Percentiles rank a stretch among this genome's conserved stretches.
phyloP scores from a whole-genome alignment of 1,140 invertebrate species.

The Ips typographus region DNA sequence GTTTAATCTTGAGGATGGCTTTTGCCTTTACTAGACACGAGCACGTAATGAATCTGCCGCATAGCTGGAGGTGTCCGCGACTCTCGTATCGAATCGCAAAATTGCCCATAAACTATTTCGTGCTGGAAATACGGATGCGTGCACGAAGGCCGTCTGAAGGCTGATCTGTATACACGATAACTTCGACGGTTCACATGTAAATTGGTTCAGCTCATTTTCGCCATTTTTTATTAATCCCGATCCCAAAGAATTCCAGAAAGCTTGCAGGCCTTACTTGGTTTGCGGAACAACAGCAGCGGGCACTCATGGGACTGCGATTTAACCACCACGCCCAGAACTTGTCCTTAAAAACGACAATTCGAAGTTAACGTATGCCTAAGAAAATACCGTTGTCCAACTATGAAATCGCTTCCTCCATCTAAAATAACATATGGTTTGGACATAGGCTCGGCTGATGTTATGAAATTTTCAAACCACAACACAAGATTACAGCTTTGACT shows the following conservation, averaged over 20 bases:
- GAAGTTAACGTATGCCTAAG: too few relatives aligned
- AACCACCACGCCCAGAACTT: too few relatives aligned
- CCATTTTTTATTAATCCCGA: too few relatives aligned
- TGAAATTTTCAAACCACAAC: neutral
- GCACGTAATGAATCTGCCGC: slow-evolving; percentile 17
- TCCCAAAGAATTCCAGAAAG: too few relatives aligned
- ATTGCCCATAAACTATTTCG: slow-evolving; percentile 21
- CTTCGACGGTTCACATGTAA: slow-evolving; percentile 11
- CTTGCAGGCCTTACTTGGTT: too few relatives aligned
- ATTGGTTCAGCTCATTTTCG: neutral
- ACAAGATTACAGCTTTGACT: too few relatives aligned
- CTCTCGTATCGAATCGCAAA: slow-evolving; percentile 22
- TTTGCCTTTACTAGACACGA: slow-evolving; percentile 3
- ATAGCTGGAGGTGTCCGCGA: slow-evolving; percentile 17
- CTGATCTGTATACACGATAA: neutral
- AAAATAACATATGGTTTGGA: neutral
- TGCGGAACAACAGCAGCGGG: too few relatives aligned
- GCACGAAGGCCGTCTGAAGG: slow-evolving; percentile 24
- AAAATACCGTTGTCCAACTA: too few relatives aligned
- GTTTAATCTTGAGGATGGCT: too few relatives aligned
- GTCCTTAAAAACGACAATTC: too few relatives aligned
- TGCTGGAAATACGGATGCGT: slow-evolving; percentile 21
- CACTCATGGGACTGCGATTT: too few relatives aligned
- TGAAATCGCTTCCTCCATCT: slow-evolving; percentile 2
- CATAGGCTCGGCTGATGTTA: neutral